phyloP scores from a whole-genome alignment of 2,113 vertebrate species.

The Etia nguti region DNA sequence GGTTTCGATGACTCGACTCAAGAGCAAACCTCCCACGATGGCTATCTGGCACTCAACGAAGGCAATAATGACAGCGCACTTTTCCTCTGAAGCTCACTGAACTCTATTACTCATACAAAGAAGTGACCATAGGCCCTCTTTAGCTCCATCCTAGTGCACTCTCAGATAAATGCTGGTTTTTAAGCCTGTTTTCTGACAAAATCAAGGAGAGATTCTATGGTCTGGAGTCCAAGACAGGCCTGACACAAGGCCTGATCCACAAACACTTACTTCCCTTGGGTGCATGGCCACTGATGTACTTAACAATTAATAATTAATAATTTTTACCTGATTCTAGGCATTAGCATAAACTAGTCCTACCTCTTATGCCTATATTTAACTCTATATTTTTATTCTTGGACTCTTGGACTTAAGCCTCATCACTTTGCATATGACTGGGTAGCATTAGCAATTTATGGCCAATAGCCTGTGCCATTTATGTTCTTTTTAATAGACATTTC shows the following conservation, averaged over 20 bases:
- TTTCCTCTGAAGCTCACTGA: neutral
- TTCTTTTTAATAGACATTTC: rapidly evolving
- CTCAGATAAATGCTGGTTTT: neutral
- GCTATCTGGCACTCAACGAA: neutral
- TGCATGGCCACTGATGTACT: neutral
- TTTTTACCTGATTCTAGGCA: neutral
- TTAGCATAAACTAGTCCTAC: neutral
- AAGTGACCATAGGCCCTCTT: rapidly evolving
- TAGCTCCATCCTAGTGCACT: neutral
- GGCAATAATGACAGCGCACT: neutral
- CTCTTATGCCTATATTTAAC: neutral
- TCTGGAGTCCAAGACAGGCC: constrained; percentile 11
- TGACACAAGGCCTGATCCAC: neutral
- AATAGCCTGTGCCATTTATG: rapidly evolving
- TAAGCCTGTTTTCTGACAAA: constrained; percentile 6
- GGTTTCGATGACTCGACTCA: neutral
- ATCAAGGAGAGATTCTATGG: neutral
- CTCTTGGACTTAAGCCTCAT: neutral
- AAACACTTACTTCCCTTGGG: neutral
- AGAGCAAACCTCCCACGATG: neutral
- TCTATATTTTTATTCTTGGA: neutral
- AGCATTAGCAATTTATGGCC: rapidly evolving
- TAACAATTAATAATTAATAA: too few relatives aligned
- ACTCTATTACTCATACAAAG: neutral
- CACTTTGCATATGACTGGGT: neutral